phyloP scores from a whole-genome alignment of 2,113 vertebrate genomes.

The Malurus melanocephalus region DNA sequence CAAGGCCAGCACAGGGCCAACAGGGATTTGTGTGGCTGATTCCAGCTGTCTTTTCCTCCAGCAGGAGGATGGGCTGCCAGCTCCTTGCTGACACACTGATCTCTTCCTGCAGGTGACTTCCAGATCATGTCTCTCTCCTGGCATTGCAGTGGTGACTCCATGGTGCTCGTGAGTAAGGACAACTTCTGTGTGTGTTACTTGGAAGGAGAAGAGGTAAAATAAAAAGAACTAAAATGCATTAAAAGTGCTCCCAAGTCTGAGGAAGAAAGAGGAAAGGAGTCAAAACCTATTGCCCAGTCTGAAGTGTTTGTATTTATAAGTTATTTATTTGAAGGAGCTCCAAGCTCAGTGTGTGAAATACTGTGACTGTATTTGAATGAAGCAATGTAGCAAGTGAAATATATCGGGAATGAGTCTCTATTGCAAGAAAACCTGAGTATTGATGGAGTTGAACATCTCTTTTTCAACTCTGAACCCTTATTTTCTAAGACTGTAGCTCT shows the following conservation, averaged over 20 bases:
- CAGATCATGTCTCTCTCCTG: conserved; percentile 84
- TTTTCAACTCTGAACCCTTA: not conserved
- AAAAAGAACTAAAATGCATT: not conserved
- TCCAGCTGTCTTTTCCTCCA: not conserved
- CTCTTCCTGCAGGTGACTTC: conserved; percentile 77
- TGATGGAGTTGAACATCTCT: not conserved
- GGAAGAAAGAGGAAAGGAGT: not conserved
- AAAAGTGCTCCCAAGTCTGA: not conserved
- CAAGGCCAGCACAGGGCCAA: not conserved
- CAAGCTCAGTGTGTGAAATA: not conserved
- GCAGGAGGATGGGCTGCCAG: not conserved
- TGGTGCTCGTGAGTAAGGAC: conserved; percentile 87
- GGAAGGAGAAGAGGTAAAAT: conserved; percentile 69
- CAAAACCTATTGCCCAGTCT: not conserved
- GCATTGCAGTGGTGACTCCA: conserved; percentile 79
- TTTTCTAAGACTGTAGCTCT: conserved; percentile 3
- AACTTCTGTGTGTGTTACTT: conserved; percentile 91
- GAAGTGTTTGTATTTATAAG: conserved; percentile 13
- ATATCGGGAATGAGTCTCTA: not conserved
- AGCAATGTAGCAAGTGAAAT: not conserved
- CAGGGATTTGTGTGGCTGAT: not conserved
- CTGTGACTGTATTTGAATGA: not conserved
- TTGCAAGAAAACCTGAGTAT: not conserved
- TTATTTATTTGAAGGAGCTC: conserved; percentile 11
- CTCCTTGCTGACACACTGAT: not conserved